Conservation (phyloP, 2,888 invertebrate genomes). For the Rhamnusium bicolor region DNA sequence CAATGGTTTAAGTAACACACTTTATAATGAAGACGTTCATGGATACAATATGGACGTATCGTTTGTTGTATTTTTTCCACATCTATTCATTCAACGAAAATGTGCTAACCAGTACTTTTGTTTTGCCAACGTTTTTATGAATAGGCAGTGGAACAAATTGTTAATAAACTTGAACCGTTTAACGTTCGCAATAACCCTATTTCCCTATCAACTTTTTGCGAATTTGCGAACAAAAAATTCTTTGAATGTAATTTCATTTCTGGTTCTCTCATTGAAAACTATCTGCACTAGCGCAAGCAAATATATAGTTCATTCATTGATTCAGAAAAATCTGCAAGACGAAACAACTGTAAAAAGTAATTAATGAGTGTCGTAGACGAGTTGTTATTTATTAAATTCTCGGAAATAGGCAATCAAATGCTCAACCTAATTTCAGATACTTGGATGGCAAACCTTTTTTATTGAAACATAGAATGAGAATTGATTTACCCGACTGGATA, state of each 20-base stretch:
- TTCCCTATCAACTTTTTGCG: background rate
- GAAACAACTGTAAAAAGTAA: too few relatives aligned
- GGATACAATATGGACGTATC: background rate
- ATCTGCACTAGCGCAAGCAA: too few relatives aligned
- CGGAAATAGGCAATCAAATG: too few relatives aligned
- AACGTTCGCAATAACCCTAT: background rate
- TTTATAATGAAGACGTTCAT: background rate
- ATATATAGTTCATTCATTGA: too few relatives aligned
- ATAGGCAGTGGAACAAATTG: background rate
- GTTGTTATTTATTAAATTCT: too few relatives aligned
- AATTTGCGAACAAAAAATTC: background rate
- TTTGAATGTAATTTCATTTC: background rate
- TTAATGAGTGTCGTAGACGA: too few relatives aligned
- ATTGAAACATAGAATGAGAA: too few relatives aligned
- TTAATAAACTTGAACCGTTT: background rate
- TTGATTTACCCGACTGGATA: too few relatives aligned
- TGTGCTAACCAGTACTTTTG: background rate
- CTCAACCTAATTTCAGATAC: too few relatives aligned
- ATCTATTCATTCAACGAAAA: background rate
- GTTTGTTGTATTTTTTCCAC: too few relatives aligned
- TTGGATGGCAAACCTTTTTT: too few relatives aligned
- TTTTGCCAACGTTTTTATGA: background rate
- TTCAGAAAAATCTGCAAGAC: too few relatives aligned
- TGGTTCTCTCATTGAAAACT: background rate
- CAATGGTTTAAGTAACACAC: background rate